Base-by-base conservation (phyloP, 2,113 vertebrate genomes). In the Naja naja region DNA sequence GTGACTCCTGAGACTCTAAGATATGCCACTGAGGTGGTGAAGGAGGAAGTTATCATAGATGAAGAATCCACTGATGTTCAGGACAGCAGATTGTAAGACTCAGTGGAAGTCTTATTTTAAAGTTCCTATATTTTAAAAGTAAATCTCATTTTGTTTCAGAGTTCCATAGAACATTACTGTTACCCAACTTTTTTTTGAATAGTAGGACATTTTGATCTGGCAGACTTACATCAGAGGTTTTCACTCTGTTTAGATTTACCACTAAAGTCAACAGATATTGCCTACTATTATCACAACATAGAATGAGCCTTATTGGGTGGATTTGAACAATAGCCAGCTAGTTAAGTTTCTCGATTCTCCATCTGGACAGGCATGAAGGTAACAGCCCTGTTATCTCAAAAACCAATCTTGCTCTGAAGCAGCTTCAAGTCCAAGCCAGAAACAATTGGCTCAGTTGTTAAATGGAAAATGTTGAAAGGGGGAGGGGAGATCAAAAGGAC, bases 61-160 rank as follows among this genome's bases (percentile, higher is more conserved):
- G 87, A 39, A 49, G 87, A 56, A 9, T 92, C 89, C 0, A 85
- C 2, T 0, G 88, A 95, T 90, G 30, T 45, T 23, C 94, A 96
- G 49, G 95, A 95, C 86, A 97, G 96, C 12, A 23, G 34, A 1
- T 92, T 97, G 4, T 97, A 95, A 97, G 58, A 39, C 34, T 90
- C 18, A 47, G 53, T 18, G 30, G 14, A 22, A 85, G 30, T 30
- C 74, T 49, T 27, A 89, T 39, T 81, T 93, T 90, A 85, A 93
- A 25, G n/a, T 60, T 49, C 3, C 1, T 11, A 54, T 1, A 20
- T 88, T 85, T 89, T 89, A 34, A 39, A 88, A 60, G 43, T 47
- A 60, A 56, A 49, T 89, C 55, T 87, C 43, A 49, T 60, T 60
- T 85, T 87, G 23, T 85, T 89, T 49, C 45, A 90, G n/a, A 85